Percentiles rank a stretch among this genome's conserved stretches.
Evolutionary conservation across 2,113 vertebrate species (phyloP).

Genomic region (Marcusenius ussheri): DNA sequence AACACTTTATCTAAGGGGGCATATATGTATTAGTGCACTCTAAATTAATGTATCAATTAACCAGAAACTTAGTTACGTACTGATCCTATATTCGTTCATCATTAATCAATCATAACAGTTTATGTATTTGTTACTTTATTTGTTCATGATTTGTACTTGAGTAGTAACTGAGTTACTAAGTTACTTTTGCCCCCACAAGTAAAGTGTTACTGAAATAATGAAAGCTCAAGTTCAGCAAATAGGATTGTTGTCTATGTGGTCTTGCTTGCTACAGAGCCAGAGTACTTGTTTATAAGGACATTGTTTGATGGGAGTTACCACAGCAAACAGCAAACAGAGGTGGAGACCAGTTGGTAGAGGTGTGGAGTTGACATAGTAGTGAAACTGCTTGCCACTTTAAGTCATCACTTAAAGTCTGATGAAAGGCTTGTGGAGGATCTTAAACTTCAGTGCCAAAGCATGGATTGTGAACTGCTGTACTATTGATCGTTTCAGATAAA

Average conservation of each 20-base stretch:
- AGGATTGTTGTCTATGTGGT: not conserved
- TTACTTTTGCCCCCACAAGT: not conserved
- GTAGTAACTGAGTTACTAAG: not conserved
- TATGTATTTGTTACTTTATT: not conserved
- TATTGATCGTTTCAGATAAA: slow-evolving; percentile 58
- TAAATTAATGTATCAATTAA: not conserved
- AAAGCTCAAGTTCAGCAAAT: not conserved
- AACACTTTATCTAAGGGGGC: not conserved
- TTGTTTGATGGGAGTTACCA: not conserved
- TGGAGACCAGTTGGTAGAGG: not conserved
- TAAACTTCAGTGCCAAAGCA: not conserved
- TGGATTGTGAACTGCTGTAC: not conserved
- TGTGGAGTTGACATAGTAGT: not conserved
- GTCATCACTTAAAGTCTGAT: not conserved
- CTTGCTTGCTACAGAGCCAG: not conserved
- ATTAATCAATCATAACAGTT: not conserved
- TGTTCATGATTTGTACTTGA: not conserved
- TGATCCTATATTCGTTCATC: not conserved
- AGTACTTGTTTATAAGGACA: not conserved
- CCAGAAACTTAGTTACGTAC: not conserved
- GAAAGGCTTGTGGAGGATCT: not conserved
- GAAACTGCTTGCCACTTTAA: not conserved
- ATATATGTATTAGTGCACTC: not conserved
- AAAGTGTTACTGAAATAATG: not conserved
- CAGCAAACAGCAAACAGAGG: not conserved